Percentiles rank a stretch among this genome's conserved stretches.
phyloP scores from a whole-genome alignment of 2,888 invertebrate genomes.

The Conistra vaccinii region DNA sequence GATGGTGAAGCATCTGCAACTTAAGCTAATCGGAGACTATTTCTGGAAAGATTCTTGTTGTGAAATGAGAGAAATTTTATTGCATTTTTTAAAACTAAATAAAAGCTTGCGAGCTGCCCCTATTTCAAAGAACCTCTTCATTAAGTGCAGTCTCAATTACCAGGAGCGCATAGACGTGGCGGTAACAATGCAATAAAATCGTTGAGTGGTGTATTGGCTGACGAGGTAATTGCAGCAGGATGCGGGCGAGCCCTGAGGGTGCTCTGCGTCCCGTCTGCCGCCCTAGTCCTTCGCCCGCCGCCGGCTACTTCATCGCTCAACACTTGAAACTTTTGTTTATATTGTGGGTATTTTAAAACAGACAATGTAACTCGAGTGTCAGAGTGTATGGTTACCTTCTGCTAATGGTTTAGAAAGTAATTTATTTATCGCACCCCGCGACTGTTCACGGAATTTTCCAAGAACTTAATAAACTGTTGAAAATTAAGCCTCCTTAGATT shows the following conservation, averaged over 20 bases:
- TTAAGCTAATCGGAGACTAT: background rate
- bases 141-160: conserved; percentile 57
- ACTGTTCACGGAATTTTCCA: conserved; percentile 5
- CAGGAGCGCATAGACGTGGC: conserved; percentile 58
- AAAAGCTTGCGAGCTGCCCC: conserved; percentile 3
- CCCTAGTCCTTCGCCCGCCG: conserved; percentile 61
- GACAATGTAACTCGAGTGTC: conserved; percentile 41
- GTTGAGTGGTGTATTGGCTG: conserved; percentile 64
- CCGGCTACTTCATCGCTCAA: conserved; percentile 62
- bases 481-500: background rate
- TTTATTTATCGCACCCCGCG: conserved; percentile 39
- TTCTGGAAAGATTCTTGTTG: background rate
- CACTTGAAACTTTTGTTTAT: conserved; percentile 58
- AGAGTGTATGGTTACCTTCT: conserved; percentile 42
- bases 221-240: conserved; percentile 70
- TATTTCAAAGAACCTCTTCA: conserved; percentile 37
- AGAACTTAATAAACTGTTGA: conserved; percentile 21
- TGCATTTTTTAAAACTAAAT: background rate
- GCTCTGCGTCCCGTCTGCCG: conserved; percentile 46
- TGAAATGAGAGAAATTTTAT: background rate
- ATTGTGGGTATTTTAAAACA: conserved; percentile 43
- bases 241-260: conserved; percentile 69
- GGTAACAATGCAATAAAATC: conserved; percentile 62
- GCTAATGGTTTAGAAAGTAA: conserved; percentile 46
- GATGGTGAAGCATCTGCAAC: background rate